phyloP scores from a whole-genome alignment of 2,797 vertebrate species.

The Limosa lapponica region DNA sequence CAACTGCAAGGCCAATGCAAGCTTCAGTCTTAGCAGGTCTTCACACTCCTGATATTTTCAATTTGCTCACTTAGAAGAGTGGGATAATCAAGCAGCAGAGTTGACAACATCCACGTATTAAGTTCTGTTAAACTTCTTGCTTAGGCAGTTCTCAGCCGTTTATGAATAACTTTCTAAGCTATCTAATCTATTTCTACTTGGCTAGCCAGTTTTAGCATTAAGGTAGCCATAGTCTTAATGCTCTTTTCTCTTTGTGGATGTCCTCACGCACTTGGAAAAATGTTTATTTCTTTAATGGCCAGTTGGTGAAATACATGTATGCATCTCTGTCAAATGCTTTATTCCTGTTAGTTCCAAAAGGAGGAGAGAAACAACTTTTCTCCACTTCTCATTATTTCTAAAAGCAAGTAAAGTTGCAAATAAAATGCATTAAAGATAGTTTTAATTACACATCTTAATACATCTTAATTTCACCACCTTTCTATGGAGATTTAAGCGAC shows the following conservation, averaged over 20 bases:
- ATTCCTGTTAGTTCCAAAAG: background rate
- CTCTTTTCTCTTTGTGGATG: background rate
- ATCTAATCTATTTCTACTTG: background rate
- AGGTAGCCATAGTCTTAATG: background rate
- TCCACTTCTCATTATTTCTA: background rate
- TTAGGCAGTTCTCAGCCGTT: background rate
- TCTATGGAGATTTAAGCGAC: accelerated
- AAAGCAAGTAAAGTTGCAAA: background rate
- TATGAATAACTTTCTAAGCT: background rate
- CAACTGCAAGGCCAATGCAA: background rate
- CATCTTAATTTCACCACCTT: background rate
- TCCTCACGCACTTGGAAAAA: background rate
- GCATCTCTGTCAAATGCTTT: background rate
- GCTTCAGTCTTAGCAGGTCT: background rate
- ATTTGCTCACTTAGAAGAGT: background rate
- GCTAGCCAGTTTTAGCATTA: background rate
- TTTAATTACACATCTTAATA: background rate
- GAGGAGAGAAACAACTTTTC: background rate
- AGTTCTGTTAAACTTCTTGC: background rate
- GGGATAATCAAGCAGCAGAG: background rate
- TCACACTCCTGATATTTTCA: background rate
- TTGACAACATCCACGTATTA: background rate
- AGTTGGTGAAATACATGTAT: background rate
- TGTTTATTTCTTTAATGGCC: background rate
- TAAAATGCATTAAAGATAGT: background rate